phyloP scores from a whole-genome alignment of 23 tunicate species.

The Styela clava region DNA sequence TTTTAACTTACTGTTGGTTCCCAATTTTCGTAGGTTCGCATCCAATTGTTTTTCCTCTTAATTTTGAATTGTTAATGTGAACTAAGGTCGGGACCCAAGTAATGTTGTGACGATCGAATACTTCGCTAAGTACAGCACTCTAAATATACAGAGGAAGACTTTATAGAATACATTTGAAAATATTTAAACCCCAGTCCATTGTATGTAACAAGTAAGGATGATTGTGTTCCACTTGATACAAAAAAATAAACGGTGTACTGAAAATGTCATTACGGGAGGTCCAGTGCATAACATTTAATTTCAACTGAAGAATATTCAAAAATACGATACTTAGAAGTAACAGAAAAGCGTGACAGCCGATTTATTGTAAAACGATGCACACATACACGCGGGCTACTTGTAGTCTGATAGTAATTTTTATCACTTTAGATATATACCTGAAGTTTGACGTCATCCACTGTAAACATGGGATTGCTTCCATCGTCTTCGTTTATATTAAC shows the following conservation, averaged over 20 bases:
- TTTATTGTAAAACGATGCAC: too few species aligned
- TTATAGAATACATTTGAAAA: background rate
- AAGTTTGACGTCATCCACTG: background rate
- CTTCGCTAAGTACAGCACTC: background rate
- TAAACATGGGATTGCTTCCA: constrained; percentile 30
- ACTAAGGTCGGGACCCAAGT: constrained; percentile 26
- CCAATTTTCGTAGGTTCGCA: constrained; percentile 27
- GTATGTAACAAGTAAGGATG: too few species aligned
- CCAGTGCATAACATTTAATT: too few species aligned
- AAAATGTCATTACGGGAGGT: too few species aligned
- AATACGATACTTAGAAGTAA: too few species aligned
- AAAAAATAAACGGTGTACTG: too few species aligned
- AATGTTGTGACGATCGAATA: constrained; percentile 30
- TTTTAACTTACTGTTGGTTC: constrained; percentile 18
- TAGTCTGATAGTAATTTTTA: too few species aligned
- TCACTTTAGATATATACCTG: constrained; percentile 18
- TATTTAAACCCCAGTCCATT: too few species aligned
- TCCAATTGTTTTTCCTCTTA: constrained; percentile 31
- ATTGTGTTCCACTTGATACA: too few species aligned
- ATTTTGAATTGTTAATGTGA: constrained; percentile 20
- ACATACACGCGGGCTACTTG: too few species aligned
- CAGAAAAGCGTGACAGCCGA: too few species aligned
- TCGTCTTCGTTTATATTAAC: constrained; percentile 32
- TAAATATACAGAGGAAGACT: background rate
- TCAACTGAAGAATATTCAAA: too few species aligned